Base-by-base conservation (phyloP, 2,797 vertebrate species). In the Denticeps clupeoides region DNA sequence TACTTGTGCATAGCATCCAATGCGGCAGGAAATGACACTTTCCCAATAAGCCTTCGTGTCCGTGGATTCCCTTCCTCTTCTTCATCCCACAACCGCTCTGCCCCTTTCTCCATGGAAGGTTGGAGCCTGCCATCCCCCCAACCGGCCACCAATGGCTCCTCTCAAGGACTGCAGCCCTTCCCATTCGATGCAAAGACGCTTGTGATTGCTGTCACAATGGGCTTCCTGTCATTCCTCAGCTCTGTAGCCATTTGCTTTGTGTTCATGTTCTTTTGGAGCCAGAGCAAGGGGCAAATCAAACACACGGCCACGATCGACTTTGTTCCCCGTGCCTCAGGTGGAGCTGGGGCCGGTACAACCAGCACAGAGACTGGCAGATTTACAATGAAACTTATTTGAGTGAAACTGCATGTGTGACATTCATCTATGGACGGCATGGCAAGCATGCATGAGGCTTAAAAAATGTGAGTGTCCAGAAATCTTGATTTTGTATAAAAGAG, bases 191-290 rank as follows among this genome's bases (percentile, higher is more conserved):
- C 82, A 28, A 84, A 83, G 60, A 87, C 87, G 0, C 70, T 93
- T 18, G 63, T 80, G 29, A 78, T 91, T 26, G 87, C 87, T 8
- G 72, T 84, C 2, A 83, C 83, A 0, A 88, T 91, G 2, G 90
- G 90, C 1, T 77, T 88, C 31, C 62, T 89, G 23, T 89, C 87
- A 1, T 94, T 94, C 63, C 82, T 89, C 26, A 83, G 87, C 64
- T 90, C 89, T 0, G 87, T 93, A 40, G 74, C 75, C 2, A 28
- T 91, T 11, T 94, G 90, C 57, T 93, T 92, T 22, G 35, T 87
- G 48, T 85, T 91, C 58, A 89, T 94, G 53, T 80, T 89, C 51
- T 71, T 92, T 28, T 94, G 88, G 90, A 91, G 87, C 61, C 87
- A 86, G 41, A 68, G 85, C 60, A 87, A 81, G 56, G 89, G 89